These are phyloP conservation scores for Phthorimaea operculella DNA, from an alignment of 1,140 invertebrate genomes.

Conservation along the genomic window DNA sequence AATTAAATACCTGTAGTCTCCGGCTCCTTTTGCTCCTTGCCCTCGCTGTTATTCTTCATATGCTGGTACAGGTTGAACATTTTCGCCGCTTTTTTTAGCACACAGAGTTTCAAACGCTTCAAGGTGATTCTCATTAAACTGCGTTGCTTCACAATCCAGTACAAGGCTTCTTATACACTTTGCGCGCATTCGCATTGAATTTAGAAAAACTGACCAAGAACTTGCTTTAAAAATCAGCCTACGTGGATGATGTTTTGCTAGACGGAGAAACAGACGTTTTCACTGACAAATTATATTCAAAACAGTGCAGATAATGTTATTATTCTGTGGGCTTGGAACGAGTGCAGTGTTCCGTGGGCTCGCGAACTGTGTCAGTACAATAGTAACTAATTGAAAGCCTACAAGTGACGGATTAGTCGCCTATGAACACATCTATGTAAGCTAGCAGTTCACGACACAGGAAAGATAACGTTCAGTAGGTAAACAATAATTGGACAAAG, in stretches of 20 bases:
- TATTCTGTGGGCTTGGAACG: background rate
- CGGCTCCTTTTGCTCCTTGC: constrained; percentile 69
- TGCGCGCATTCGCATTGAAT: background rate
- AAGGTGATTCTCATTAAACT: constrained; percentile 29
- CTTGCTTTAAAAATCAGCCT: constrained; percentile 8
- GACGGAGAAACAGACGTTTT: background rate
- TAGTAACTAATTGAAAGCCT: constrained; percentile 50
- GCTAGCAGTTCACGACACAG: too few species aligned
- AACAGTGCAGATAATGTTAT: background rate
- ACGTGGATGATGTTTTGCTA: constrained; percentile 7
- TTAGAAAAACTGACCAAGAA: background rate
- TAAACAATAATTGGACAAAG: too few species aligned
- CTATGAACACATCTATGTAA: constrained; percentile 16
- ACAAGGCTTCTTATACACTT: background rate
- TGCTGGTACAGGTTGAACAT: constrained; percentile 85
- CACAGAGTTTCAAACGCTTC: constrained; percentile 18
- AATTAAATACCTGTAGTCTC: constrained; percentile 70
- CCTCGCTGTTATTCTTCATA: constrained; percentile 72
- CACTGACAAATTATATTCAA: background rate
- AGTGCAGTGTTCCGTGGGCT: background rate
- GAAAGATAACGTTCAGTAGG: too few species aligned
- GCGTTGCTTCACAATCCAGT: background rate
- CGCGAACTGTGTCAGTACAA: constrained; percentile 30
- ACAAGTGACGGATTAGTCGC: constrained; percentile 36
- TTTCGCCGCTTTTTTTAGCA: constrained; percentile 26